Evolutionary conservation across 2,797 vertebrate genomes (phyloP), one percentile per base, ranked within the genome.

Genomic region (Cirrhinus molitorella): DNA sequence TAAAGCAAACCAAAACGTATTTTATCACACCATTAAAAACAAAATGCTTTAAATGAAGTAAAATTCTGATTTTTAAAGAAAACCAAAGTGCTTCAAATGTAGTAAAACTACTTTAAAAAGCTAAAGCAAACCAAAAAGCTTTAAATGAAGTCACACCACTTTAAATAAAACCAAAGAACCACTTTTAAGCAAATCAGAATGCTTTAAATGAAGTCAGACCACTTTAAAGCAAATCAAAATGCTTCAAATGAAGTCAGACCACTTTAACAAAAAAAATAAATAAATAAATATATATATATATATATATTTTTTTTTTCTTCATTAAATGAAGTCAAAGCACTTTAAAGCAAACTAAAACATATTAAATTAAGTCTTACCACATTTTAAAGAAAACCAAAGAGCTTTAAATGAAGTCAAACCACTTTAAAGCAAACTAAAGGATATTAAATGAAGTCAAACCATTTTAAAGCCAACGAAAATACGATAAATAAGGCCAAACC

Each of bases 71-170:
- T 17, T 13, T n/a, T 43, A 61, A 34, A 91, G 3, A 12, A 78
- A 85, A 92, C 89, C 63, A 16, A n/a, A 17, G n/a, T 28, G 37
- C 16, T n/a, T 21, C 59, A 65, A 53, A 91, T 83, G 12, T 13
- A 59, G 4, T 37, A 5, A 4, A 6, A 37, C 37, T 34, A 37
- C 37, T 37, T 37, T 37, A 37, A 37, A 34, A 34, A 34, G 31
- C 6, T 37, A 37, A 37, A 37, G 37, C 5, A 6, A 37, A 5
- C 6, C 5, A 37, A 37, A 37, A 37, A 4, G 37, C 37, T 37
- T 6, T 37, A 37, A 5, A 37, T 37, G 37, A 37, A 37, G 37
- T 37, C 37, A 37, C 7, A 31, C 3, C 7, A 65, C 28, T 8
- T 65, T 65, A 34, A 34, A 65, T 14, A 14, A 34, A 65, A 65